Base-by-base conservation (phyloP, 2,888 invertebrate species). In the Emmelina monodactyla region DNA sequence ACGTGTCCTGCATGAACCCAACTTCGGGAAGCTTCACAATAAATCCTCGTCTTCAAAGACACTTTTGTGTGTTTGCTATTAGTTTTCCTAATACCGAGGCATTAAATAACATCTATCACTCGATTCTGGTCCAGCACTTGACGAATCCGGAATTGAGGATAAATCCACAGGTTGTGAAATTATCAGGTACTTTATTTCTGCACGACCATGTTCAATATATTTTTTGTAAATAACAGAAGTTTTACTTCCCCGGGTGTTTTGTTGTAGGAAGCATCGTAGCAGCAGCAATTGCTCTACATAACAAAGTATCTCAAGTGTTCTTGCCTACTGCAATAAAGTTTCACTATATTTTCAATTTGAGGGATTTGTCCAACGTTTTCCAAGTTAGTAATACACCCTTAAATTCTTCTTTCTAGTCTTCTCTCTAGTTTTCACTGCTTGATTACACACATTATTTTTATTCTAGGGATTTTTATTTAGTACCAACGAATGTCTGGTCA, bases 11-110 rank as follows among this genome's bases (percentile, higher is more conserved):
- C 62, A 97, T 97, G 97, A 97, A 97, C 75, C 97, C 97, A 0
- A 97, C 97, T 0, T 95, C 97, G 15, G 97, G 97, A 32, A 95
- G 94, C 57, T 97, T 97, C 55, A 96, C 96, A 2, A 95, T 97
- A 45, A 96, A 97, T 78, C 94, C 97, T 0, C 84, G 97, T 43
- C 81, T 97, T 6, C 96, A 97, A 62, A 81, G 94, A 33, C 94
- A 94, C 62, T 94, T 94, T 58, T 88, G 91, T 53, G 92, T 94
- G 0, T 91, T 94, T 59, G 92, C 93, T 2, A 88, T 94, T 22
- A 89, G 88, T 63, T 88, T 88, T 48, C 94, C 94, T 0, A 89
- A 90, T 45, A 59, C 68, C 6, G 96, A 97, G 32, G 91, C 96
- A 0, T 78, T 97, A 38, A 88, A 87, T 37, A 88, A 87, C 22